Evolutionary conservation across 30 jellyfish, hydroid and myxozoan species (phyloP).

Genomic region (Turritopsis rubra): DNA sequence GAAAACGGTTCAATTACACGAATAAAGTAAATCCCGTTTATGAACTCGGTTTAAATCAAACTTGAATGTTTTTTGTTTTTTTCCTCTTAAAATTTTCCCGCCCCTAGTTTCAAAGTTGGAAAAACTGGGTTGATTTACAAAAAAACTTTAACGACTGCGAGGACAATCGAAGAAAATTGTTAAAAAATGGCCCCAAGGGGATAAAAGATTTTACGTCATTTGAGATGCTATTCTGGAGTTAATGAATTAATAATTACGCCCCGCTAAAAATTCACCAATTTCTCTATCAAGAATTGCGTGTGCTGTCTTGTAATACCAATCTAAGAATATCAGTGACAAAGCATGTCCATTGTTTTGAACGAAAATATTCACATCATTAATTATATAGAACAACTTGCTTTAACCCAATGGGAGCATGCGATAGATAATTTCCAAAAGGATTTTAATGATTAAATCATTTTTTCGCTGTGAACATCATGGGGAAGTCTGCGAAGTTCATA

Average conservation of each 20-base stretch:
- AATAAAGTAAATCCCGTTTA: no score
- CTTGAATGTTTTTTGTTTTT: no score
- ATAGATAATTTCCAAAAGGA: no score
- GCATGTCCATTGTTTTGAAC: neutral
- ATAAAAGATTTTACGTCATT: no score
- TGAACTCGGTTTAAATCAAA: no score
- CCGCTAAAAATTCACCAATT: neutral
- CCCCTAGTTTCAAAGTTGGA: neutral
- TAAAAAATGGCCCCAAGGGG: no score
- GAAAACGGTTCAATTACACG: no score
- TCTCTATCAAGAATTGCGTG: neutral
- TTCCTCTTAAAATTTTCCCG: no score
- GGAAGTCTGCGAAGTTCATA: no score
- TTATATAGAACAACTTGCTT: neutral
- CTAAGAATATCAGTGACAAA: neutral
- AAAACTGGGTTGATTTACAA: neutral
- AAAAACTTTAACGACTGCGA: neutral
- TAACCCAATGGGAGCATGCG: neutral
- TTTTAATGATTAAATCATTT: neutral
- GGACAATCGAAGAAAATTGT: neutral
- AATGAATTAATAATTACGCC: neutral
- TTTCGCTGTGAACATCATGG: no score
- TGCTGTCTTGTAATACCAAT: neutral
- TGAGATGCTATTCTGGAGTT: neutral
- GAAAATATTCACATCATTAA: neutral